Conservation (phyloP, 1,140 invertebrate genomes). For the Lordiphosa mommai region DNA sequence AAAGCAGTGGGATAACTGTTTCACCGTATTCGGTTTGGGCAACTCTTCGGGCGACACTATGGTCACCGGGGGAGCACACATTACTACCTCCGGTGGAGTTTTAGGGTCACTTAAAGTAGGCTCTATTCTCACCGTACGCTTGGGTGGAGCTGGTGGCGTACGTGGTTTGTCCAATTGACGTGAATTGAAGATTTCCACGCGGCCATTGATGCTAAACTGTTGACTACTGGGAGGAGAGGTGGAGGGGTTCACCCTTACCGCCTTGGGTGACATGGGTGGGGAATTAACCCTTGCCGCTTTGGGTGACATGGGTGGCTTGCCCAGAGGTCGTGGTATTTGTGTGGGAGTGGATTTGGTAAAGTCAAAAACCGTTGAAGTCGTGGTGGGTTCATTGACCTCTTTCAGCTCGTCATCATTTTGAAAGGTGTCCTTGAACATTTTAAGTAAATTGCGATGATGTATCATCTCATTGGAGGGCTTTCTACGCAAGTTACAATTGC, state of each 20-base stretch:
- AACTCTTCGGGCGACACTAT: conserved; percentile 67
- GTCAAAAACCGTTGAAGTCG: conserved; percentile 42
- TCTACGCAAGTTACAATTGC: conserved; percentile 70
- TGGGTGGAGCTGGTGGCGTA: conserved; percentile 52
- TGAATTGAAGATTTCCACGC: conserved; percentile 75
- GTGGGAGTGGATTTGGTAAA: conserved; percentile 45
- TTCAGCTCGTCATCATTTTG: conserved; percentile 67
- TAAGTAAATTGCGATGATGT: conserved; percentile 67
- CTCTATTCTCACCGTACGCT: conserved; percentile 28
- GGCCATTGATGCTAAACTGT: conserved; percentile 70
- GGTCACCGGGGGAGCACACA: conserved; percentile 69
- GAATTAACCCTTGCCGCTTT: conserved; percentile 45
- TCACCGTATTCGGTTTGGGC: conserved; percentile 73
- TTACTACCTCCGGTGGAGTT: conserved; percentile 50
- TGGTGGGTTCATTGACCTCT: conserved; percentile 30
- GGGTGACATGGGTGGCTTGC: conserved; percentile 76
- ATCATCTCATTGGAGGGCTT: conserved; percentile 78
- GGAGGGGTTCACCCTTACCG: neutral
- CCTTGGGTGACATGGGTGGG: conserved; percentile 1
- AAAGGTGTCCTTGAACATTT: conserved; percentile 78
- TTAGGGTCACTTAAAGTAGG: neutral
- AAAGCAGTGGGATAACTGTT: conserved; percentile 69
- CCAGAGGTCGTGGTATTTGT: conserved; percentile 66
- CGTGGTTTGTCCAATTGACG: conserved; percentile 46
- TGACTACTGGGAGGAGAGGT: conserved; percentile 27